These are phyloP conservation scores for Sarcophaga variegata DNA, from an alignment of 2,888 invertebrate species.

Conservation along the genomic window DNA sequence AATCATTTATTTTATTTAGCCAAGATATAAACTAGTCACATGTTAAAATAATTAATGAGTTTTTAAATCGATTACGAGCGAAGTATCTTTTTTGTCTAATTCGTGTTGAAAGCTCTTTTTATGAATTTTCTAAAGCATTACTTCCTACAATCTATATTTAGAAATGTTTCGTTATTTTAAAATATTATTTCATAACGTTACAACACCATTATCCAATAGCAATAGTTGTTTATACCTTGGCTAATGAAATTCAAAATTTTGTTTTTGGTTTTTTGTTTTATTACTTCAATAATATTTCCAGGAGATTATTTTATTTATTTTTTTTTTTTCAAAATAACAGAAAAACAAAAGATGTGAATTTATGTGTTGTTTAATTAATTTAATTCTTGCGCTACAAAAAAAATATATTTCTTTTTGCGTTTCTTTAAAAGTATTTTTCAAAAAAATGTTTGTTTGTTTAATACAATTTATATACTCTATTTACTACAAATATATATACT, in stretches of 20 bases:
- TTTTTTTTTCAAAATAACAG: slow-evolving; percentile 4
- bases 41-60: neutral
- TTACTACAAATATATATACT: slow-evolving; percentile 42
- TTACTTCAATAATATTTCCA: slow-evolving; percentile 72
- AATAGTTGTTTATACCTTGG: slow-evolving; percentile 37
- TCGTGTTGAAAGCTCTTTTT: too few species aligned
- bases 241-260: slow-evolving; percentile 8
- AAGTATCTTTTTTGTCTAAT: too few species aligned
- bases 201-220: too few species aligned
- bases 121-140: too few species aligned
- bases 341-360: neutral
- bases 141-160: too few species aligned
- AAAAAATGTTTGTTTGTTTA: neutral
- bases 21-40: slow-evolving; percentile 14
- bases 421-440: slow-evolving; percentile 8
- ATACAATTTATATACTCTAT: neutral
- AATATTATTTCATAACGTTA: too few species aligned
- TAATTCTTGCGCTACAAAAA: slow-evolving; percentile 46
- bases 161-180: too few species aligned
- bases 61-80: neutral
- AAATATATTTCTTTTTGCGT: slow-evolving; percentile 32
- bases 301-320: slow-evolving; percentile 70
- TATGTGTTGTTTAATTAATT: slow-evolving; percentile 30
- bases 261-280: slow-evolving; percentile 57
- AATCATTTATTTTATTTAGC: neutral